Base-by-base conservation (phyloP, 2,113 vertebrate genomes). In the Odobenus rosmarus region DNA sequence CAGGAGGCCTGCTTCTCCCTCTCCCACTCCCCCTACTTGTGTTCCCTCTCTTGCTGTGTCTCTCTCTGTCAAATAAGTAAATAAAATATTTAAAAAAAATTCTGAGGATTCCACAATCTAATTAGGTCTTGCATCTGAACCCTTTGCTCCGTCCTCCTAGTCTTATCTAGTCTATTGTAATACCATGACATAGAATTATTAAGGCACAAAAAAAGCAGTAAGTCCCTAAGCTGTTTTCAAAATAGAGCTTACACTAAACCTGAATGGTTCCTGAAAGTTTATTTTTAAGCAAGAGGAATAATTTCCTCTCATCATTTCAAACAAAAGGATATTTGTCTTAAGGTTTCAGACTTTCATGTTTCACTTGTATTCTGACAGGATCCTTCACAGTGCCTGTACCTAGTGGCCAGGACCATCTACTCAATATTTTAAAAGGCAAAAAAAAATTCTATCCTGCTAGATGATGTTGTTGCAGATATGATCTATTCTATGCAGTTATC, bases 371-470 rank as follows among this genome's bases (percentile, higher is more conserved):
- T 94, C 24, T 61, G 9, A 64, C 13, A 85, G 39, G 14, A 42
- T 85, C 81, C 28, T 72, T 90, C 69, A 64, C 15, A 77, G 23
- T 67, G 59, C 42, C 33, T 71, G 1, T 76, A 71, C 28, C 46
- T 95, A 77, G 88, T 39, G 59, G 2, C 19, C 55, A 74, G 46
- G 11, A 74, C 76, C 49, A 64, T 93, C 12, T 90, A 67, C 31
- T 94, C 31, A 59, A 15, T 93, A 69, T 77, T 95, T 97, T 86
- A 72, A 77, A 93, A 91, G 64, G 28, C 23, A 80, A 93, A 87
- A 79, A 92, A 42, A 57, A 55, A 28, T 67, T 77, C 23, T 92
- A 4, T 72, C 11, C 36, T 83, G 46, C n/a, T 84, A 59, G n/a
- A 6, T 82, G 51, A 79, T 72, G 57, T 23, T 72, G 57, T 23